phyloP scores from a whole-genome alignment of 2,797 vertebrate species.

The Anguilla megastoma region DNA sequence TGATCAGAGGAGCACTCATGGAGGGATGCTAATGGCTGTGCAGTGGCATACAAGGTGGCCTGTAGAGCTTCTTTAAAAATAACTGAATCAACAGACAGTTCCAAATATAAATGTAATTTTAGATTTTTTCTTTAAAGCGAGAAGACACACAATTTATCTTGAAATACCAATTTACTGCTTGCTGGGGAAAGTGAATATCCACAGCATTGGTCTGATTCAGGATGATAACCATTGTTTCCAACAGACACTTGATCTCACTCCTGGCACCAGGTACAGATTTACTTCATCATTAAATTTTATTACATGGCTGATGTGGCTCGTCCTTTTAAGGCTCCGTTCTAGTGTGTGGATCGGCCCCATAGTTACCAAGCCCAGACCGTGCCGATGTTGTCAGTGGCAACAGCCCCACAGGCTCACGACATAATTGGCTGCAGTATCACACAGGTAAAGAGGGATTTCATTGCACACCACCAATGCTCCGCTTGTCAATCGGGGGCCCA shows the following conservation, averaged over 20 bases:
- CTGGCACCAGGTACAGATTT: neutral
- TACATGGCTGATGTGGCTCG: neutral
- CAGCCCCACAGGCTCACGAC: neutral
- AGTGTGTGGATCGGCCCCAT: neutral
- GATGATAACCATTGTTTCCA: neutral
- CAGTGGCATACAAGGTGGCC: neutral
- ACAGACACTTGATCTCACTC: neutral
- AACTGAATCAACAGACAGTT: neutral
- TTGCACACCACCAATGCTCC: neutral
- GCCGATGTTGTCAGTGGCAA: neutral
- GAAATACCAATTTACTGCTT: neutral
- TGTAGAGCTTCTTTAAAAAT: neutral
- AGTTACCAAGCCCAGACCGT: neutral
- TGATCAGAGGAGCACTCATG: neutral
- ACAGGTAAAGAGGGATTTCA: neutral
- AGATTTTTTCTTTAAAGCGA: neutral
- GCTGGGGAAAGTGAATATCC: neutral
- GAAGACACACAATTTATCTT: neutral
- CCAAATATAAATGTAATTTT: neutral
- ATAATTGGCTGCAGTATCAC: neutral
- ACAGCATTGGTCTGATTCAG: neutral
- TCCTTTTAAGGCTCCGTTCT: neutral
- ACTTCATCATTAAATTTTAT: neutral
- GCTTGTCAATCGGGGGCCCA: neutral
- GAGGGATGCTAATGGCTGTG: neutral